These are phyloP conservation scores for Drosophila mettleri DNA, from an alignment of 2,888 invertebrate genomes.

Conservation along the genomic window DNA sequence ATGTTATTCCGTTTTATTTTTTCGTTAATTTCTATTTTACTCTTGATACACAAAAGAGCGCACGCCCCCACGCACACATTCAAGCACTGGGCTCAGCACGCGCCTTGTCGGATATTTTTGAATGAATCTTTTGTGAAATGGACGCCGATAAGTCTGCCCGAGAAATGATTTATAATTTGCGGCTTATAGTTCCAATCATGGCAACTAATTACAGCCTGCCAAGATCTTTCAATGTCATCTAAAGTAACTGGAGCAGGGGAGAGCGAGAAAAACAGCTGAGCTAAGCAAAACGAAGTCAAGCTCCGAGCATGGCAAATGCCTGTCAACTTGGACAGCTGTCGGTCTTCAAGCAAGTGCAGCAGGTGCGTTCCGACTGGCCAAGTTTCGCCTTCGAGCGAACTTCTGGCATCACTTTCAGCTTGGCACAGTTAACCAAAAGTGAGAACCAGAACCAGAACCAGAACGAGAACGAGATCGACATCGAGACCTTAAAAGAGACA, in stretches of 20 bases:
- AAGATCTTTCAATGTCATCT: constrained; percentile 24
- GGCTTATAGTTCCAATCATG: constrained; percentile 27
- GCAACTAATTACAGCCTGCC: constrained; percentile 15
- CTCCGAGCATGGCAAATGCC: constrained; percentile 14
- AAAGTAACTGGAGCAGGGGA: constrained; percentile 19
- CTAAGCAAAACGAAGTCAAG: constrained; percentile 18
- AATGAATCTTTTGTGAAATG: constrained; percentile 21
- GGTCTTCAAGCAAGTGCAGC: constrained; percentile 26
- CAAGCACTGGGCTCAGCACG: constrained; percentile 31
- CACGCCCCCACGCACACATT: constrained; percentile 45
- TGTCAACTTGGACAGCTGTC: constrained; percentile 34
- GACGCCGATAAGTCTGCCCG: constrained; percentile 25
- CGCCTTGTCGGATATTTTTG: constrained; percentile 18
- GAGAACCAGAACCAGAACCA: constrained; percentile 20
- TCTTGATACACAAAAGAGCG: constrained; percentile 13
- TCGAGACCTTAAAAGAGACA: constrained; percentile 13
- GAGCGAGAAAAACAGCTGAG: constrained; percentile 25
- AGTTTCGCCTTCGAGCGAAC: constrained; percentile 67
- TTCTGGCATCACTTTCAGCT: constrained; percentile 70
- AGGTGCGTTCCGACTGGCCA: constrained; percentile 56
- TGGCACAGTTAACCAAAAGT: constrained; percentile 57
- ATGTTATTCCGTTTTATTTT: constrained; percentile 19
- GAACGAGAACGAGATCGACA: constrained; percentile 14
- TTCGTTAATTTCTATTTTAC: background rate
- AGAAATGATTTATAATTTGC: constrained; percentile 28